Conservation (phyloP, 2,797 vertebrate genomes). For the Syndactyla subalaris region DNA sequence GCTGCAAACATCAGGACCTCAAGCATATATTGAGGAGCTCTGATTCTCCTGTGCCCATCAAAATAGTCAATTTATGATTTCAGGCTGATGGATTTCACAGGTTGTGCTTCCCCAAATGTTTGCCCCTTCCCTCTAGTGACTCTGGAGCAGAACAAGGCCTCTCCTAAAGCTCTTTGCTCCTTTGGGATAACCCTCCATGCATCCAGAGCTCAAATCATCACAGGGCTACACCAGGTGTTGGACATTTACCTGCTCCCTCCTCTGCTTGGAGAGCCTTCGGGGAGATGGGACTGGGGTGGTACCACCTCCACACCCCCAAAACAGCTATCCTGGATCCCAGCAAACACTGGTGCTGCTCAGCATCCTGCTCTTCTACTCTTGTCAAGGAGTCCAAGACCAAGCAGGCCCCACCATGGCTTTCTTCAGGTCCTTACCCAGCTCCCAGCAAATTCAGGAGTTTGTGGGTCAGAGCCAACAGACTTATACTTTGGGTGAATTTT, state of each 20-base stretch:
- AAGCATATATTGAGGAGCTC: rapidly evolving
- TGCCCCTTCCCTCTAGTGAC: not conserved
- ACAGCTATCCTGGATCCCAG: rapidly evolving
- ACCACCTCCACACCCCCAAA: not conserved
- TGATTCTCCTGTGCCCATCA: not conserved
- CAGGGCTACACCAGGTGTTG: not conserved
- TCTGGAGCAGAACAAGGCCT: not conserved
- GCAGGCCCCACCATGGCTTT: rapidly evolving
- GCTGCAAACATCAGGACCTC: not conserved
- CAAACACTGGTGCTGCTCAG: not conserved
- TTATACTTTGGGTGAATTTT: not conserved
- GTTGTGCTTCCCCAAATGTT: rapidly evolving
- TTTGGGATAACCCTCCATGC: not conserved
- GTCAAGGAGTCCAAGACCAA: not conserved
- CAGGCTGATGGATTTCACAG: not conserved
- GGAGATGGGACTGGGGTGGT: not conserved
- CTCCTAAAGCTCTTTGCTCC: not conserved
- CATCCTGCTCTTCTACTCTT: not conserved
- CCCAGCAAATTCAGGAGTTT: not conserved
- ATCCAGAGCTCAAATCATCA: rapidly evolving
- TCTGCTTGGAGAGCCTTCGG: not conserved
- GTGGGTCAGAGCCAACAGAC: not conserved
- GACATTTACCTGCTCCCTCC: not conserved
- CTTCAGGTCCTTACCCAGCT: not conserved
- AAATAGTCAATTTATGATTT: not conserved